Evolutionary conservation across 2,797 vertebrate species (phyloP), one percentile per base, ranked within the genome.

Genomic region (Malacoctenus gilli): DNA sequence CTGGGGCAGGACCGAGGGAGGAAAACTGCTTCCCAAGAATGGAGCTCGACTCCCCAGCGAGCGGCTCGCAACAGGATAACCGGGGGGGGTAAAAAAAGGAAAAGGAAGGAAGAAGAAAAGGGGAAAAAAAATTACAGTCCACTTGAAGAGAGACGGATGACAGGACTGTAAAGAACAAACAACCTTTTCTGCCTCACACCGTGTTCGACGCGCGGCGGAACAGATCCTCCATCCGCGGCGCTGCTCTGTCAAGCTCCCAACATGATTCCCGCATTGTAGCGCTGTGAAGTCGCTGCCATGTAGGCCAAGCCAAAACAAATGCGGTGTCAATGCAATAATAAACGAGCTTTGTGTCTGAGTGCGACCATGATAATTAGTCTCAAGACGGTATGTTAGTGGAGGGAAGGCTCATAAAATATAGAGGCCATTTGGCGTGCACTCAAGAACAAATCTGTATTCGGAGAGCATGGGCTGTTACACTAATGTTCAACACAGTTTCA

Each of bases 331-430:
- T 48, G 79, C 79, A 68, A 76, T 88, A 88, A 89, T 83, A 71
- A 89, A 86, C 53, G 71, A 85, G 86, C 83, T 76, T 86, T 83
- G 86, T 85, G 83, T 89, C 85, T 82, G 86, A 89, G 85, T 70
- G 80, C 73, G 59, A 83, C 82, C 72, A 66, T 72, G 80, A 85
- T 90, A 89, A 90, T 89, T 90, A 88, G 86, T 87, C 86, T 89
- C 81, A 80, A 84, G 85, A 85, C 68, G 69, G 72, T 80, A 68
- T 77, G 81, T 87, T 84, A 72, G 84, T 62, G 23, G 78, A 80
- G 80, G 78, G 82, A 84, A 80, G 82, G 79, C 84, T 90, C 85
- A 77, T 87, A 75, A 88, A 87, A 89, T 86, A 88, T 87, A 80
- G 80, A 91, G 82, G 83, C 86, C 80, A 72, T 84, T 87, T 89